phyloP scores from a whole-genome alignment of 2,888 invertebrate species.

The Macrosoma leucophasiata region DNA sequence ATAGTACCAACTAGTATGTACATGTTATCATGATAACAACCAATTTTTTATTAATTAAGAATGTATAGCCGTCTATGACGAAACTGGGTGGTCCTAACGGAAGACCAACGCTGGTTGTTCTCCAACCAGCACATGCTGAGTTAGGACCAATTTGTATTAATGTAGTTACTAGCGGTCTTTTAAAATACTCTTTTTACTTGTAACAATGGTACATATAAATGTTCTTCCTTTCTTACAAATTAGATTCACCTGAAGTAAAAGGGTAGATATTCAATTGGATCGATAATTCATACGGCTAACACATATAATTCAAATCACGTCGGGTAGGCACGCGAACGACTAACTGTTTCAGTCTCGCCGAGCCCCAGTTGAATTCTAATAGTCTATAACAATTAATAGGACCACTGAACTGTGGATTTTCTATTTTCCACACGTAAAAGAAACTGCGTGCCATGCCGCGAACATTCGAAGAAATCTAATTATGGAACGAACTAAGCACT shows the following conservation, averaged over 20 bases:
- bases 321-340: slow-evolving; percentile 54
- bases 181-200: too few relatives aligned
- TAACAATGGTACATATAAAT: too few relatives aligned
- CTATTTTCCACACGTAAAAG: slow-evolving; percentile 76
- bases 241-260: too few relatives aligned
- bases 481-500: slow-evolving; percentile 35
- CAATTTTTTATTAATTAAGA: slow-evolving; percentile 22
- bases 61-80: too few relatives aligned
- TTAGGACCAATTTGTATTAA: too few relatives aligned
- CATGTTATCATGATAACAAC: slow-evolving; percentile 41
- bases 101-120: too few relatives aligned
- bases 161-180: too few relatives aligned
- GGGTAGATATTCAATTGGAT: slow-evolving; percentile 40
- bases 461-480: slow-evolving; percentile 63
- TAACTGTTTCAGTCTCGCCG: slow-evolving; percentile 64
- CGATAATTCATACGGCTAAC: slow-evolving; percentile 35
- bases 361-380: slow-evolving; percentile 67
- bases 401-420: slow-evolving; percentile 74
- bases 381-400: slow-evolving; percentile 65
- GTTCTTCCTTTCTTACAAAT: slow-evolving; percentile 11
- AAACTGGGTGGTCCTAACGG: too few relatives aligned
- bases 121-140: too few relatives aligned
- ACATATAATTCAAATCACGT: slow-evolving; percentile 63
- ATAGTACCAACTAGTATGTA: slow-evolving; percentile 36
- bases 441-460: slow-evolving; percentile 60